Base-by-base conservation (phyloP, 2,113 vertebrate species). In the Megaleporinus macrocephalus region DNA sequence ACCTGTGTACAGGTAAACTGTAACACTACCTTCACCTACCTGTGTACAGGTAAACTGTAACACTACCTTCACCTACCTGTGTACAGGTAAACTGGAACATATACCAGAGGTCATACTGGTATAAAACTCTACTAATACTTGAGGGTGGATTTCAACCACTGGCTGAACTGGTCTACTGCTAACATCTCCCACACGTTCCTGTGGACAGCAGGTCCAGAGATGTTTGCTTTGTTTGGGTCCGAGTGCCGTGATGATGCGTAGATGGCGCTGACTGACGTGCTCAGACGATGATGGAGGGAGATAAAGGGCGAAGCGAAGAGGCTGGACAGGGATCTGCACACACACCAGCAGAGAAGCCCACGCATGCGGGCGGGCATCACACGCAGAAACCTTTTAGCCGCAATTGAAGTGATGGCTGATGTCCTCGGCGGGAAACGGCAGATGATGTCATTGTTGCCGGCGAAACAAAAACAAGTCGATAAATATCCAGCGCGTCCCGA, bases 391-490 rank as follows among this genome's bases (percentile, higher is more conserved):
- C 87, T 85, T 81, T 81, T 70, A 83, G 53, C 62, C 49, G 66
- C 78, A 75, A 53, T 85, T 87, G 74, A 62, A 26, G 41, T 77
- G 81, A 89, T 84, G 79, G 83, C 83, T 59, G 63, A 63, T 73
- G 73, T 87, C 86, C 83, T 93, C 89, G 90, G 85, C 81, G 78
- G 90, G 90, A 92, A 92, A 89, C 88, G 86, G 91, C 90, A 87
- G 89, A 93, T 94, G 94, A 95, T 93, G 93, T 94, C 93, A 94
- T 87, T 78, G 79, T 88, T 90, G 29, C 26, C 10, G 88, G 87
- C 93, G 91, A 92, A 93, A 90, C 90, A 90, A 92, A 44, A 93
- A 91, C 91, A 90, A 84, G 90, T 90, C 91, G 90, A 93, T 93
- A 93, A 93, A 91, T 89, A 87, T 70, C 79, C 81, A 53, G 62